Evolutionary conservation across 2,113 vertebrate species (phyloP).

Genomic region (Tetrao urogallus): DNA sequence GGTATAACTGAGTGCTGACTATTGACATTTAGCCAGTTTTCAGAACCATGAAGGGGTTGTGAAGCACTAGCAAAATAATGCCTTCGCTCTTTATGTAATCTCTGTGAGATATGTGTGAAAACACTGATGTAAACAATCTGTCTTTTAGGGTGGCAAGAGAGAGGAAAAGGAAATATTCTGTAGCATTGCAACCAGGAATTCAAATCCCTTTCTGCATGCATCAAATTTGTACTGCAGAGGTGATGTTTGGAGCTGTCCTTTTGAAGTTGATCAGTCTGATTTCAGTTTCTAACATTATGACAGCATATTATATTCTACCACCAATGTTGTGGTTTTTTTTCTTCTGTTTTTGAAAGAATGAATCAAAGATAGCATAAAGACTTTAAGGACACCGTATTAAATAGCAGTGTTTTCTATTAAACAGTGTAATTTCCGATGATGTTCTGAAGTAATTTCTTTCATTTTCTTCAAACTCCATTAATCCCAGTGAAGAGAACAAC

Average conservation of each 20-base stretch:
- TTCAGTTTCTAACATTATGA: conserved; percentile 15
- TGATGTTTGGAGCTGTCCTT: not conserved
- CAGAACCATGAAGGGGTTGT: not conserved
- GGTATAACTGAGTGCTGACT: not conserved
- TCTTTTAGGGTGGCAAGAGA: not conserved
- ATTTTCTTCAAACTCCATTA: conserved; percentile 54
- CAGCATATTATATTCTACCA: not conserved
- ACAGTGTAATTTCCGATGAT: conserved; percentile 15
- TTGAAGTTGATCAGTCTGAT: not conserved
- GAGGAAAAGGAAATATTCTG: not conserved
- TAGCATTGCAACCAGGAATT: not conserved
- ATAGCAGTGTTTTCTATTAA: not conserved
- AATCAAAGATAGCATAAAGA: conserved; percentile 25
- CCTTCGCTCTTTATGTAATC: not conserved
- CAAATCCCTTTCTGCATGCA: not conserved
- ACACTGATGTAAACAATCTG: not conserved
- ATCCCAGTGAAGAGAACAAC: conserved; percentile 33
- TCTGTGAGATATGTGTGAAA: not conserved
- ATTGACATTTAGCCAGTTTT: not conserved
- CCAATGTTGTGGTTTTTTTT: fast-evolving
- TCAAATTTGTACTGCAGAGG: not conserved
- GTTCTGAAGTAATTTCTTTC: conserved; percentile 56
- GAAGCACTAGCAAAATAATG: not conserved
- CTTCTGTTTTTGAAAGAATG: not conserved
- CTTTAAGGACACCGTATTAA: not conserved